Base-by-base conservation (phyloP, 1,140 invertebrate species). In the Trichonephila clavata region DNA sequence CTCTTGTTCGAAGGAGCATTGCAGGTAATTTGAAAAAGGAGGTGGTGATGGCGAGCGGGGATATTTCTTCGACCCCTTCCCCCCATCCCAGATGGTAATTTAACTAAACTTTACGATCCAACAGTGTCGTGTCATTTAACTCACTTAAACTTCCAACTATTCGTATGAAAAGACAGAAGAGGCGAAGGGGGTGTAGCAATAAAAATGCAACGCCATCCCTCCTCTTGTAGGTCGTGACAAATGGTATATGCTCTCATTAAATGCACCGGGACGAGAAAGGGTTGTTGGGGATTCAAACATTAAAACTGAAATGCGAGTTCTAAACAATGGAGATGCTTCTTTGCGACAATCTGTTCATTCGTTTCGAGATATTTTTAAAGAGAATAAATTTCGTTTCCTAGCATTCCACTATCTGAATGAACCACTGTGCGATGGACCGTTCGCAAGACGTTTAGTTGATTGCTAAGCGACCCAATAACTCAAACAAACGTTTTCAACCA, bases 91-190 rank as follows among this genome's bases (percentile, higher is more conserved):
- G 91, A 60, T 65, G 83, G 91, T 92, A 77, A 86, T 86, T 86
- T 86, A 92, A 92, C 91, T 92, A 86, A 92, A 92, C 91, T 92
- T 92, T 92, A 92, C 91, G 91, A 92, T 61, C 61, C 91, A 83
- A 59, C 61, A 60, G 63, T 59, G 27, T 77, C 91, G 91, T 86
- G 83, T 92, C 81, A 86, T 92, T 92, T 92, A 92, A 92, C 91
- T 92, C 91, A 92, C 91, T 86, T 92, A 92, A 92, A 92, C 80
- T 92, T 65, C 91, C 90, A 92, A 92, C 90, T 92, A 84, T 92
- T 92, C 90, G 90, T 63, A 81, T 80, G 60, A 90, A 90, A 50
- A 81, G 86, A 21, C 21, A 61, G 10, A 71, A 39, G 43, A 32
- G 27, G 27, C 10, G 27, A 68, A 68, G 21, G 32, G 61, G 39